A percentile compares a stretch with the other conserved stretches of the same genome.
Conservation (phyloP, 2,888 invertebrate species). For the Aquatica leii region DNA sequence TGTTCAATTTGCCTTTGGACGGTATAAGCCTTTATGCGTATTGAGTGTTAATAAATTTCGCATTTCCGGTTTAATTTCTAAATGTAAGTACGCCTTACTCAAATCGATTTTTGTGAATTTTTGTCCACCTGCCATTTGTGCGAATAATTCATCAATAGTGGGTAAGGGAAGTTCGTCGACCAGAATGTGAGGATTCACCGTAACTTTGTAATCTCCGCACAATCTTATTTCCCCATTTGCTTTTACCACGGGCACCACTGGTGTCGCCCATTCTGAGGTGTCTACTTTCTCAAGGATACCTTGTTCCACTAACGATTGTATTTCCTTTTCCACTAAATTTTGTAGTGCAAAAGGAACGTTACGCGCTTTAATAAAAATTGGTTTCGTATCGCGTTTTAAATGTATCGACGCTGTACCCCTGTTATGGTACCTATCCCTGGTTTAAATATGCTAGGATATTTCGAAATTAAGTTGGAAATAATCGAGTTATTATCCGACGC, state of each 20-base stretch:
- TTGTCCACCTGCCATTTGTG: background rate
- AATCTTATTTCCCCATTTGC: background rate
- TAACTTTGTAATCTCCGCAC: background rate
- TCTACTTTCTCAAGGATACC: background rate
- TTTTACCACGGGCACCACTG: background rate
- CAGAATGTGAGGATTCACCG: background rate
- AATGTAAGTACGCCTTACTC: background rate
- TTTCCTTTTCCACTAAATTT: background rate
- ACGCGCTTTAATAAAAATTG: background rate
- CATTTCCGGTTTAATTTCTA: background rate
- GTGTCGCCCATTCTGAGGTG: background rate
- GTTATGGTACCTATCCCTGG: background rate
- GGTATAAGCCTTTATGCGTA: too few relatives aligned
- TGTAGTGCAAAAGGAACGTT: background rate
- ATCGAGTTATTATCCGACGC: background rate
- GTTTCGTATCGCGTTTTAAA: background rate
- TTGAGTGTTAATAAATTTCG: background rate
- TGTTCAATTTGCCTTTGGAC: conserved; percentile 2
- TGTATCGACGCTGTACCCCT: background rate
- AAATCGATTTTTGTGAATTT: conserved; percentile 1
- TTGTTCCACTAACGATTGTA: background rate
- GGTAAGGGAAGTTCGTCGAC: background rate
- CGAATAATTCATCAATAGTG: background rate
- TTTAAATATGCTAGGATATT: background rate
- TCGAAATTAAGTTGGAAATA: background rate